Evolutionary conservation across 1,140 invertebrate genomes (phyloP).

Genomic region (Hestina assimilis): DNA sequence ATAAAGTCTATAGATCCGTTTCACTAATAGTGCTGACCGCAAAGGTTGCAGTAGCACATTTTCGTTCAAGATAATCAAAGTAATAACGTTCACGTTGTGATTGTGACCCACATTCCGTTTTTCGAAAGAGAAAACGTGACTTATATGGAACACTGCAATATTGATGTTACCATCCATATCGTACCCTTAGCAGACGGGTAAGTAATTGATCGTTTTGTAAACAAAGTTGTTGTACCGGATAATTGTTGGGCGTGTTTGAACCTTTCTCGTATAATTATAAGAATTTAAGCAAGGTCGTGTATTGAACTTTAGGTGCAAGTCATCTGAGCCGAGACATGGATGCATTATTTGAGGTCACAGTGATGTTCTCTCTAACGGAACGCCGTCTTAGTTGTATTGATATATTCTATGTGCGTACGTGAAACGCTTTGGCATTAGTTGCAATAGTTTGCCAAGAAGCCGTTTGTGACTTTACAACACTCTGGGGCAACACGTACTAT

Average conservation of each 20-base stretch:
- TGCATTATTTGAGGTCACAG: slow-evolving; percentile 51
- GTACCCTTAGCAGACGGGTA: slow-evolving; percentile 1
- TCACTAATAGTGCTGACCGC: slow-evolving; percentile 20
- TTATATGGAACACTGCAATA: slow-evolving; percentile 47
- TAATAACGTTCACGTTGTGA: slow-evolving; percentile 55
- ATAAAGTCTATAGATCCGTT: slow-evolving; percentile 19
- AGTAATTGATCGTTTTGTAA: slow-evolving; percentile 15
- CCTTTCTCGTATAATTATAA: slow-evolving; percentile 2
- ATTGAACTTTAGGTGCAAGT: slow-evolving; percentile 17
- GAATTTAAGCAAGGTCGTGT: slow-evolving; percentile 12
- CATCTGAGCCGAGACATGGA: slow-evolving; percentile 18
- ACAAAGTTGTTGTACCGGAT: not conserved
- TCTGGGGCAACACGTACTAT: slow-evolving; percentile 27
- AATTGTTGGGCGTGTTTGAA: not conserved
- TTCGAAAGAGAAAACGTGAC: slow-evolving; percentile 62
- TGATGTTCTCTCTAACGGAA: slow-evolving; percentile 55
- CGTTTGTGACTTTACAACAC: slow-evolving; percentile 31
- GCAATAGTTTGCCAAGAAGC: slow-evolving; percentile 46
- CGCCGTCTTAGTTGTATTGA: slow-evolving; percentile 51
- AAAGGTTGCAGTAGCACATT: slow-evolving; percentile 41
- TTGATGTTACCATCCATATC: slow-evolving; percentile 10
- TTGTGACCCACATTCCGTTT: slow-evolving; percentile 55
- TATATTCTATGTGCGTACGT: slow-evolving; percentile 51
- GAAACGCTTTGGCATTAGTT: slow-evolving; percentile 46
- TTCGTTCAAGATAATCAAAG: slow-evolving; percentile 53